A percentile compares a stretch with the other conserved stretches of the same genome.
Conservation (phyloP, 1,140 invertebrate species). For the Dendroctonus valens region DNA sequence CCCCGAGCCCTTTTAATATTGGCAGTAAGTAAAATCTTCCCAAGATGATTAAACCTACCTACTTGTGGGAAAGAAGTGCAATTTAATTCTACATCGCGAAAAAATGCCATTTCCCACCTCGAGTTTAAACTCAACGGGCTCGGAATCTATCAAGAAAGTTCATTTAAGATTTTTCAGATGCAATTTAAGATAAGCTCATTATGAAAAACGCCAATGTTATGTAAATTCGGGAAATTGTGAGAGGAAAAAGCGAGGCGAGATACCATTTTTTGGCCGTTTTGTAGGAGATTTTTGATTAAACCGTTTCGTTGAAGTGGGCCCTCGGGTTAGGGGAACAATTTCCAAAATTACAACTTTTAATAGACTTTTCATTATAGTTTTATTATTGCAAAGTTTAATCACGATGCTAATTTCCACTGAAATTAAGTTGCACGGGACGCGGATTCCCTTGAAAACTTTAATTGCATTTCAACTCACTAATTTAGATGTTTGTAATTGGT, state of each 20-base stretch:
- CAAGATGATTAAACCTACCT: no score
- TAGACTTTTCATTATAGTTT: conserved; percentile 20
- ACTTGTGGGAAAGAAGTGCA: no score
- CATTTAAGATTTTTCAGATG: conserved; percentile 13
- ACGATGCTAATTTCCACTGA: conserved; percentile 5
- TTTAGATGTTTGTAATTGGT: no score
- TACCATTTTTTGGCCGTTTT: conserved; percentile 3
- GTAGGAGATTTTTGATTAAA: conserved; percentile 11
- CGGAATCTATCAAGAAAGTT: conserved; percentile 12
- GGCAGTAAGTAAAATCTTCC: no score
- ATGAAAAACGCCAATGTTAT: conserved; percentile 15
- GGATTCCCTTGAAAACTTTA: no score
- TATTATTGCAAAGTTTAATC: conserved; percentile 10
- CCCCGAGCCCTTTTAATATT: no score
- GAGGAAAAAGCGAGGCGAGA: conserved; percentile 7
- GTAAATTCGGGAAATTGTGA: conserved; percentile 20
- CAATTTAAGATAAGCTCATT: conserved; percentile 16
- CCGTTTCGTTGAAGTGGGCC: neutral
- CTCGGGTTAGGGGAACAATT: conserved; percentile 14
- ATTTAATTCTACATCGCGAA: no score
- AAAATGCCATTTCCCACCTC: no score
- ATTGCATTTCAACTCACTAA: no score
- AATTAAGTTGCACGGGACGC: no score
- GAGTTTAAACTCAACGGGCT: no score
- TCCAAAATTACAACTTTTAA: conserved; percentile 20